Base-by-base conservation (phyloP, 2,888 invertebrate species). In the Drosophila tanythrix region DNA sequence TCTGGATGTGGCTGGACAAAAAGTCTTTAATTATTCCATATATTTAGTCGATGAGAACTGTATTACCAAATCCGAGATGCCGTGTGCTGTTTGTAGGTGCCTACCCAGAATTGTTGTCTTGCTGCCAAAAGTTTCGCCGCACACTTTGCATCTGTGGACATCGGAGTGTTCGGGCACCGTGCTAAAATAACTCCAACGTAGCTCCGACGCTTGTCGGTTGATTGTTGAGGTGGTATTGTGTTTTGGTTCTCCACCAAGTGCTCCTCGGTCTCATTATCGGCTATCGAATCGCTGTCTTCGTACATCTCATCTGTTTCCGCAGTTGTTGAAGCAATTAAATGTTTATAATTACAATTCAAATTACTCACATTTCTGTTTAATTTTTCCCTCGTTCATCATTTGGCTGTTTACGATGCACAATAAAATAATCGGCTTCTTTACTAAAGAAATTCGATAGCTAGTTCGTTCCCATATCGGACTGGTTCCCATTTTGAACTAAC, bases 121-220 rank as follows among this genome's bases (percentile, higher is more conserved):
- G 33, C 79, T 81, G 18, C 84, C 81, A 33, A 91, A 90, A 21
- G 82, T 85, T 29, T 82, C 84, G 58, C 78, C 74, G 58, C 91
- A 91, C n/a, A 91, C 55, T 6, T 73, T 64, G 18, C 91, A 91
- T 57, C 85, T 76, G 38, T 73, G 82, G 2, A 75, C 74, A 21
- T 81, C 81, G 0, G 53, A 36, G 56, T 80, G 80, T 27, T 69
- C 78, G 2, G 80, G 79, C 27, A 90, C 70, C 11, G 78, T 68
- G 2, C 69, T 78, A 50, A 91, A 91, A 59, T 89, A 89, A 15
- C 70, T 69, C 89, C 89, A 90, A 91, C 88, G 60, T 82, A 90
- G 73, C 90, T 91, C 43, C 70, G 83, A 18, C 76, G 71, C 36
- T 72, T 70, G 21, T 57, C 21, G 8, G 58, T 59, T 36, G 60